Percentiles rank a stretch among this genome's conserved stretches.
Evolutionary conservation across 2,113 vertebrate species (phyloP).

Genomic region (Poecilia latipinna): DNA sequence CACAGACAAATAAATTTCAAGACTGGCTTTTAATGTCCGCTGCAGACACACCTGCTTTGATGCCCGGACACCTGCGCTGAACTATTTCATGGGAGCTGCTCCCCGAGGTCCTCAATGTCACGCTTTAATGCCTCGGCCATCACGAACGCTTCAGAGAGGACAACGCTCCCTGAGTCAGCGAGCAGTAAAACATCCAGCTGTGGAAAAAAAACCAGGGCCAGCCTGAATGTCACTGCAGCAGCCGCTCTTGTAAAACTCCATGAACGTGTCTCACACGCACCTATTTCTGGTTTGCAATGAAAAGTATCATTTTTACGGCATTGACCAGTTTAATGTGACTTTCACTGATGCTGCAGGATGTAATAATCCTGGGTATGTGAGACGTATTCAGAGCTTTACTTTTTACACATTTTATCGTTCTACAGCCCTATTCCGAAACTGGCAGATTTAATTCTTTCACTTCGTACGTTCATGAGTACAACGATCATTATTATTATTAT

Average conservation of each 20-base stretch:
- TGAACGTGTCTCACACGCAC: background rate
- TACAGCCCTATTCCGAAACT: too few relatives aligned
- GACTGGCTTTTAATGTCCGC: slow-evolving; percentile 35
- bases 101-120: slow-evolving; percentile 37
- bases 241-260: background rate
- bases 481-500: too few relatives aligned
- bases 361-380: too few relatives aligned
- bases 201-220: slow-evolving; percentile 30
- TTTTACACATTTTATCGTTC: too few relatives aligned
- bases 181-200: slow-evolving; percentile 51
- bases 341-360: too few relatives aligned
- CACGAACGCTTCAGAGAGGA: slow-evolving; percentile 4
- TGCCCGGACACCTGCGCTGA: slow-evolving; percentile 33
- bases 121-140: slow-evolving; percentile 37
- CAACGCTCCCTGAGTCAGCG: slow-evolving; percentile 51
- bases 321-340: too few relatives aligned
- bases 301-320: too few relatives aligned
- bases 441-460: too few relatives aligned
- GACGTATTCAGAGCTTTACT: too few relatives aligned
- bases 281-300: too few relatives aligned
- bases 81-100: slow-evolving; percentile 40
- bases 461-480: too few relatives aligned
- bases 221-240: slow-evolving; percentile 52
- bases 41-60: slow-evolving; percentile 30
- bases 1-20: slow-evolving; percentile 17